A percentile compares a stretch with the other conserved stretches of the same genome.
These are phyloP conservation scores for Drosophila engyochracea DNA, from an alignment of 2,888 invertebrate genomes.

Conservation along the genomic window DNA sequence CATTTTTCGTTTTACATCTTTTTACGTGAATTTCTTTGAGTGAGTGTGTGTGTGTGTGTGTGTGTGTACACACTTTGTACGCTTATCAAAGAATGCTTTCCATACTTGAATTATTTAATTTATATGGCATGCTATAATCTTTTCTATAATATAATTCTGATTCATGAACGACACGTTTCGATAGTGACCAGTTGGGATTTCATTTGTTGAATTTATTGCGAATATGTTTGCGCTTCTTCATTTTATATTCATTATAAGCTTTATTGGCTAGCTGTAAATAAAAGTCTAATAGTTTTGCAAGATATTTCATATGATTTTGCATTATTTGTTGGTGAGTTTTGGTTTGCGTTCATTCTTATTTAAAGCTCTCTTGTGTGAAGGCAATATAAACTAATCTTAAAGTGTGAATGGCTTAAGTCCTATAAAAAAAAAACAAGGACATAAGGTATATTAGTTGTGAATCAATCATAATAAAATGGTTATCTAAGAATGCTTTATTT, in stretches of 20 bases:
- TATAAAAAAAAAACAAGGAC: neutral
- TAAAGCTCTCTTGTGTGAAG: neutral
- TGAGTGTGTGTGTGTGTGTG: neutral
- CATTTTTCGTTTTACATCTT: constrained; percentile 23
- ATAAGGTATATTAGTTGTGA: neutral
- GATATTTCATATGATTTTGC: no score
- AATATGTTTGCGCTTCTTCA: neutral
- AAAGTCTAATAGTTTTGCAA: neutral
- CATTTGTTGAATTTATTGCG: neutral
- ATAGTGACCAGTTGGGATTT: neutral
- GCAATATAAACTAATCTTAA: neutral
- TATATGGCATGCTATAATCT: neutral
- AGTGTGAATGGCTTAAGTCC: neutral
- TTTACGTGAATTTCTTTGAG: constrained; percentile 9
- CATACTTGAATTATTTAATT: constrained; percentile 16
- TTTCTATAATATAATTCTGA: neutral
- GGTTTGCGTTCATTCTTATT: neutral
- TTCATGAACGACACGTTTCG: neutral
- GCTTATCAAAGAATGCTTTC: constrained; percentile 19
- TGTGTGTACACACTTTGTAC: neutral
- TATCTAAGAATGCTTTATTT: neutral
- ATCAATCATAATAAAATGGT: neutral
- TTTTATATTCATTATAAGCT: neutral
- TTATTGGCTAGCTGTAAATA: neutral
- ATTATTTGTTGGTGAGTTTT: neutral